Conservation (phyloP, 2,113 vertebrate genomes). For the Syrrhaptes paradoxus region DNA sequence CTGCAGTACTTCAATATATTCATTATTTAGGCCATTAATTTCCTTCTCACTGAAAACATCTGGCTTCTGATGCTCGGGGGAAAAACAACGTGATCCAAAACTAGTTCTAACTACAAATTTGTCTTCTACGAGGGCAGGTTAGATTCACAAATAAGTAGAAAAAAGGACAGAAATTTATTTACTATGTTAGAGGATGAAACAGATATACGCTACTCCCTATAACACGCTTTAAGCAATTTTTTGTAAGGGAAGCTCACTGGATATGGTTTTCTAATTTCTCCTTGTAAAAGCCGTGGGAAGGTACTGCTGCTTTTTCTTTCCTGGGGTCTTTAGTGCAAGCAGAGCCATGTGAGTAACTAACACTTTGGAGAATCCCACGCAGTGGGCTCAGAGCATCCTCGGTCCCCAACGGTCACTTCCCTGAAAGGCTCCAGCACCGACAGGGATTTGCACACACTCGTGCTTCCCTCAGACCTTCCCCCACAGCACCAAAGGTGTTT, state of each 20-base stretch:
- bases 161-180: background rate
- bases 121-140: slow-evolving; percentile 51
- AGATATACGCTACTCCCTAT: fast-evolving
- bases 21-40: slow-evolving; percentile 75
- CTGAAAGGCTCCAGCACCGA: fast-evolving
- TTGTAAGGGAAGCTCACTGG: background rate
- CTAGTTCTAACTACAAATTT: slow-evolving; percentile 54
- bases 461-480: background rate
- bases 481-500: background rate
- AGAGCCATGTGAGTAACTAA: background rate
- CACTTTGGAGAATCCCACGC: background rate
- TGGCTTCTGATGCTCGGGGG: slow-evolving; percentile 61
- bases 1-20: slow-evolving; percentile 53
- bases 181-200: background rate
- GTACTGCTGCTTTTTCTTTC: background rate
- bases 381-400: background rate
- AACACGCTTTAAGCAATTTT: background rate
- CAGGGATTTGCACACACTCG: background rate
- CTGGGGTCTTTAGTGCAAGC: background rate
- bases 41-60: slow-evolving; percentile 66
- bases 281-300: background rate
- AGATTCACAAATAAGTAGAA: background rate
- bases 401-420: background rate
- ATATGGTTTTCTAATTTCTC: background rate
- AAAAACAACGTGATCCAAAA: slow-evolving; percentile 50